These are phyloP conservation scores for Rhynchotus rufescens DNA, from an alignment of 2,797 vertebrate genomes.

Conservation along the genomic window DNA sequence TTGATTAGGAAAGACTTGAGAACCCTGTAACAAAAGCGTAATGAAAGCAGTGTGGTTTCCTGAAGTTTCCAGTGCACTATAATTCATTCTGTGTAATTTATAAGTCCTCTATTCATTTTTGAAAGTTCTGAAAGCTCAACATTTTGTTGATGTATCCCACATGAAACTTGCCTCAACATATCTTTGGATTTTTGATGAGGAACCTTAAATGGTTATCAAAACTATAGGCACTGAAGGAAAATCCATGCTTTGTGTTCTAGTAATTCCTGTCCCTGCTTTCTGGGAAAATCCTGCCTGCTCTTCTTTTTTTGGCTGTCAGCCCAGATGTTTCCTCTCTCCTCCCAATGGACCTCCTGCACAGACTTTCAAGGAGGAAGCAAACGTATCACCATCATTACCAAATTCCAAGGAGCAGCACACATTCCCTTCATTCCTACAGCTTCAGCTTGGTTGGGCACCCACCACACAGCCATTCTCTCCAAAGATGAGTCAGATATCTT, in stretches of 20 bases:
- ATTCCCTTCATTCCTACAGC: not conserved
- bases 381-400: not conserved
- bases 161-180: not conserved
- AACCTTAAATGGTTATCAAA: not conserved
- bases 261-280: not conserved
- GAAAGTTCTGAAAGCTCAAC: not conserved
- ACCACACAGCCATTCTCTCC: not conserved
- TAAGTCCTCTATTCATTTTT: conserved; percentile 24
- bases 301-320: not conserved
- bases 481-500: not conserved
- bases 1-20: conserved; percentile 16
- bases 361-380: not conserved
- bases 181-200: not conserved
- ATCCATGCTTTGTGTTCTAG: not conserved
- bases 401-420: not conserved
- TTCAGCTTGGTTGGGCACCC: not conserved
- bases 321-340: not conserved
- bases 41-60: conserved; percentile 23
- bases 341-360: not conserved
- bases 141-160: not conserved
- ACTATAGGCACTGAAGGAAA: not conserved
- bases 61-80: not conserved
- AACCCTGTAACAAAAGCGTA: conserved; percentile 8
- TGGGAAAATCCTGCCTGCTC: not conserved
- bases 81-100: conserved; percentile 1